A percentile compares a stretch with the other conserved stretches of the same genome.
Conservation (phyloP, 2,888 invertebrate species). For the Pedicia rivosa region DNA sequence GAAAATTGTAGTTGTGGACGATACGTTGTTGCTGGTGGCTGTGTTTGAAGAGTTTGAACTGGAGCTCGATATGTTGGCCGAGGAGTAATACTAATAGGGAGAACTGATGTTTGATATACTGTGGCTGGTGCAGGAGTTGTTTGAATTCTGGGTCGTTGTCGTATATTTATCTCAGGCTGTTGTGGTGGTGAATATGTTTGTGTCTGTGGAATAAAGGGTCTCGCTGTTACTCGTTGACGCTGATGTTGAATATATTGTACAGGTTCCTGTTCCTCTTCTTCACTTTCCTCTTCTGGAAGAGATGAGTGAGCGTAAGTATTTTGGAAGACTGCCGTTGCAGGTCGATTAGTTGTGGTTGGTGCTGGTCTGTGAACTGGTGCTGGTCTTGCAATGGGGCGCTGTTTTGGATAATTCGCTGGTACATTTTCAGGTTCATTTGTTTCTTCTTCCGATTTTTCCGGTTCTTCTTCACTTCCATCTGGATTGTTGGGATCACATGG, state of each 20-base stretch:
- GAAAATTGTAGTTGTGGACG: conserved; percentile 42
- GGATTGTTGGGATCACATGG: conserved; percentile 75
- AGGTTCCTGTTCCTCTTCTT: conserved; percentile 40
- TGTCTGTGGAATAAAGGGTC: conserved; percentile 17
- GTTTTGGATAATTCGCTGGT: conserved; percentile 46
- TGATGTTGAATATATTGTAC: conserved; percentile 30
- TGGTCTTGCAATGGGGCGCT: conserved; percentile 28
- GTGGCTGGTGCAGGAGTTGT: conserved; percentile 31
- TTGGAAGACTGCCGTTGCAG: conserved; percentile 54
- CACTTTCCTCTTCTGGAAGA: conserved; percentile 36
- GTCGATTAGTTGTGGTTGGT: conserved; percentile 32
- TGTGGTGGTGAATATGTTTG: no score
- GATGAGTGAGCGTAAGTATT: conserved; percentile 40
- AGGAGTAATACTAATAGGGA: conserved; percentile 42
- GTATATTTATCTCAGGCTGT: no score
- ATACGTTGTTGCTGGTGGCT: conserved; percentile 50
- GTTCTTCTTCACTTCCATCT: conserved; percentile 38
- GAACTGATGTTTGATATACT: conserved; percentile 28
- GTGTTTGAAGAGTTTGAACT: conserved; percentile 28
- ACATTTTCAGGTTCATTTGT: conserved; percentile 41
- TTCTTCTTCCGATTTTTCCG: conserved; percentile 34
- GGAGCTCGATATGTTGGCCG: conserved; percentile 37
- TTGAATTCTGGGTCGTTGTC: conserved; percentile 29
- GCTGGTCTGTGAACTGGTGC: conserved; percentile 30
- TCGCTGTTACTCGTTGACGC: conserved; percentile 22